Conservation (phyloP, 1,140 invertebrate genomes). For the Hylyphantes graminicola region DNA sequence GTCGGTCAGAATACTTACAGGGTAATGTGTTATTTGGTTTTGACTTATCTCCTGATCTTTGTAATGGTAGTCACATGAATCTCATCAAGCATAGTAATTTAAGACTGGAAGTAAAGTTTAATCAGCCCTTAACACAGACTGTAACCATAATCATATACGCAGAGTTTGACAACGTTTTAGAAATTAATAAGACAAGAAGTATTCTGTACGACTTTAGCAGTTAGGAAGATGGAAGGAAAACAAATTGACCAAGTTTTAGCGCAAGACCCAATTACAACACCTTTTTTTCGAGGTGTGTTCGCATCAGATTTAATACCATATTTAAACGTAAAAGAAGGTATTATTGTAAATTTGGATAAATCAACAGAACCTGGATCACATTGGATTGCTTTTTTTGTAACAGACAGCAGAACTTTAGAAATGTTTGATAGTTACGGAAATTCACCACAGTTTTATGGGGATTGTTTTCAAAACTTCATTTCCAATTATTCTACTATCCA, state of each 20-base stretch:
- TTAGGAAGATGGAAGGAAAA: neutral
- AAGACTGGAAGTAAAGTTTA: conserved; percentile 6
- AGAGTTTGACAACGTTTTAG: neutral
- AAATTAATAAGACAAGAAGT: conserved; percentile 4
- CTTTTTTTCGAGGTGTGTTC: neutral
- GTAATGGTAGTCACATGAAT: conserved; percentile 1
- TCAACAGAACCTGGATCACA: neutral
- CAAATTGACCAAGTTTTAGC: no score
- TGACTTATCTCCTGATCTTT: conserved; percentile 15
- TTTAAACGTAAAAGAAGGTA: neutral
- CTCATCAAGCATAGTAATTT: neutral
- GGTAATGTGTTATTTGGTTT: neutral
- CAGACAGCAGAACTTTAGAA: neutral
- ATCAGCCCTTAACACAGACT: neutral
- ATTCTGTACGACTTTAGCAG: conserved; percentile 2
- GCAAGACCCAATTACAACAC: neutral
- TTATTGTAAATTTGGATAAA: neutral
- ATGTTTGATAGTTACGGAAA: neutral
- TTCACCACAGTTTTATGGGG: neutral
- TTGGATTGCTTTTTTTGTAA: neutral
- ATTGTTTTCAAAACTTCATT: neutral
- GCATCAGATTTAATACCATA: neutral
- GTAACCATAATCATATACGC: neutral
- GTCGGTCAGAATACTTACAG: neutral
- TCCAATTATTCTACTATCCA: neutral